A percentile compares a stretch with the other conserved stretches of the same genome.
These are phyloP conservation scores for Netelia inedita DNA, from an alignment of 2,888 invertebrate species.

Conservation along the genomic window DNA sequence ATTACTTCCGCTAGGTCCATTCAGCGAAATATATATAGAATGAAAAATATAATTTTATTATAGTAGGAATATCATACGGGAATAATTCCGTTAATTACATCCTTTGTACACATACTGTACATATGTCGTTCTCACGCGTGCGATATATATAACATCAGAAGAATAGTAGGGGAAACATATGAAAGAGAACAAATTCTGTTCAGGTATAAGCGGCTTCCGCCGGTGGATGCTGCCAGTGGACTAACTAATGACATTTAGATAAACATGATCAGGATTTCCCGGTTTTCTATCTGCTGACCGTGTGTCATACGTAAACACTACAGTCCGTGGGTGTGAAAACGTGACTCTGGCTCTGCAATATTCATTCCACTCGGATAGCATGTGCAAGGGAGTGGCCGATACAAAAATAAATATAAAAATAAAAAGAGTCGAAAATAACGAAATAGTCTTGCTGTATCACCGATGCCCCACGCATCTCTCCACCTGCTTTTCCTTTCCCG, in stretches of 20 bases:
- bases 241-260: slow-evolving; percentile 7
- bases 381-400: too few species aligned
- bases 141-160: neutral
- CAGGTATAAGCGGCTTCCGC: neutral
- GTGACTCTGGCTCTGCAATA: too few species aligned
- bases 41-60: neutral
- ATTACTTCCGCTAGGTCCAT: too few species aligned
- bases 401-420: too few species aligned
- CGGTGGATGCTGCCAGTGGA: slow-evolving; percentile 10
- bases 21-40: neutral
- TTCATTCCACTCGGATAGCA: too few species aligned
- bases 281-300: neutral
- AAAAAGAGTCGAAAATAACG: too few species aligned
- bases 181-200: neutral
- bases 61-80: neutral
- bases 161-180: neutral
- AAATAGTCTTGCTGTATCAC: too few species aligned
- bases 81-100: neutral
- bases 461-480: neutral
- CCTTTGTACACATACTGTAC: neutral
- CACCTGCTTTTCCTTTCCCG: neutral
- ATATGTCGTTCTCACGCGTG: neutral
- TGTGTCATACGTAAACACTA: neutral
- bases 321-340: too few species aligned
- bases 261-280: neutral